Percentiles rank a stretch among this genome's conserved stretches.
These are phyloP conservation scores for Ctenosaura bakeri DNA, from an alignment of 2,797 vertebrate genomes.

Conservation along the genomic window DNA sequence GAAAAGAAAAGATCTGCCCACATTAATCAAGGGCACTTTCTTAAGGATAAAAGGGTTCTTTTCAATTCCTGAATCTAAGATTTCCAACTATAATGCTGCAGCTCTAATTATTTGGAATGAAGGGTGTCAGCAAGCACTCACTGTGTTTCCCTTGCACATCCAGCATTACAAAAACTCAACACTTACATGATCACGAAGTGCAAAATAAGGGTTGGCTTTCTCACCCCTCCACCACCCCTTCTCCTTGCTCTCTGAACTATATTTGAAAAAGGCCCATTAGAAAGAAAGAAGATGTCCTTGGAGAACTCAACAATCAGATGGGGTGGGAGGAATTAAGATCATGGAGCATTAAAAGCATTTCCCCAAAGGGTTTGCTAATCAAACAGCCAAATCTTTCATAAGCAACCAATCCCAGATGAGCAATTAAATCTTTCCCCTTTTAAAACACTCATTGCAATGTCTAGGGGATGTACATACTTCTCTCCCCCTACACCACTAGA, in stretches of 20 bases:
- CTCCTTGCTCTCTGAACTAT: conserved; percentile 80
- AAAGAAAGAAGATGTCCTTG: conserved; percentile 78
- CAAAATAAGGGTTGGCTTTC: conserved; percentile 43
- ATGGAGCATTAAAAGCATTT: conserved; percentile 98
- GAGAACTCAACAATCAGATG: conserved; percentile 97
- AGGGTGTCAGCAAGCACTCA: rapidly evolving
- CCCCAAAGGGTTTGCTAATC: conserved; percentile 99
- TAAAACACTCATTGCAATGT: conserved; percentile 98
- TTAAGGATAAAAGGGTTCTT: neutral
- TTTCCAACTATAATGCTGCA: conserved; percentile 7
- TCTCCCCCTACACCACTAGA: neutral
- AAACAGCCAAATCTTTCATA: conserved; percentile 99
- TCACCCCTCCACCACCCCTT: conserved; percentile 45
- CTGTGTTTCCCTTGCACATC: neutral
- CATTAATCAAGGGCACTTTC: neutral
- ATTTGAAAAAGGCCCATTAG: conserved; percentile 87
- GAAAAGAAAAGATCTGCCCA: neutral
- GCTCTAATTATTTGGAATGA: conserved; percentile 22
- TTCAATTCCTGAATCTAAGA: neutral
- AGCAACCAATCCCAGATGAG: conserved; percentile 99
- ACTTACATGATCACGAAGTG: conserved; percentile 66
- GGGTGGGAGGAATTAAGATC: conserved; percentile 86
- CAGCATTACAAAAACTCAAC: neutral
- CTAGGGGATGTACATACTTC: conserved; percentile 83
- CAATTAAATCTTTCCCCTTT: conserved; percentile 99